Conservation (phyloP, 2,113 vertebrate genomes). For the Peromyscus polionotus region DNA sequence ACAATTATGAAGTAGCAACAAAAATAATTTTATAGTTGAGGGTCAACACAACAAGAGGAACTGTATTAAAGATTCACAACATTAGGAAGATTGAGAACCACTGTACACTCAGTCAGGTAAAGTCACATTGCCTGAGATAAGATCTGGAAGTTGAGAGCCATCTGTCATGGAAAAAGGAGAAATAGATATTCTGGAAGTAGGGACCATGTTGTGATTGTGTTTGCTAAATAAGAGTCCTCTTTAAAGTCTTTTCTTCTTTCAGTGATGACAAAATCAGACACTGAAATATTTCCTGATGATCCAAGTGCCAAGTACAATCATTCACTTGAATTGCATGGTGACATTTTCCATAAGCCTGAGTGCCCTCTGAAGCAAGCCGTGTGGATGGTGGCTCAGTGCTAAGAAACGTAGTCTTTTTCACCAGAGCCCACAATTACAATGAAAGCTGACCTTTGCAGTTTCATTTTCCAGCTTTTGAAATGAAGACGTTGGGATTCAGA, state of each 20-base stretch:
- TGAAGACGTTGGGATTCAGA: conserved; percentile 80
- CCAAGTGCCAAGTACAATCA: conserved; percentile 71
- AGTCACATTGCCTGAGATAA: conserved; percentile 1
- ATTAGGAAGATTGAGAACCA: neutral
- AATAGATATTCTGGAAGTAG: conserved; percentile 37
- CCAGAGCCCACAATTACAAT: conserved; percentile 68
- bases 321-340: conserved; percentile 75
- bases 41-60: neutral
- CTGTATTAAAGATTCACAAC: neutral
- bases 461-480: conserved; percentile 79
- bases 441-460: conserved; percentile 80
- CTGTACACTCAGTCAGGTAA: neutral
- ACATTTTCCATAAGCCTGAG: conserved; percentile 71
- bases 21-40: neutral
- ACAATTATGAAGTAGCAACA: neutral
- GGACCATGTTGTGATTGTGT: neutral
- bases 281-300: conserved; percentile 72
- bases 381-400: conserved; percentile 14
- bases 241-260: conserved; percentile 58
- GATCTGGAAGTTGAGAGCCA: neutral
- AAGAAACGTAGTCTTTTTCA: conserved; percentile 29
- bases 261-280: conserved; percentile 66
- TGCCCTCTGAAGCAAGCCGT: conserved; percentile 52
- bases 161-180: conserved; percentile 33
- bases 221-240: conserved; percentile 49